Evolutionary conservation across 2,797 vertebrate genomes (phyloP).

Genomic region (Hafferia zeledoni): DNA sequence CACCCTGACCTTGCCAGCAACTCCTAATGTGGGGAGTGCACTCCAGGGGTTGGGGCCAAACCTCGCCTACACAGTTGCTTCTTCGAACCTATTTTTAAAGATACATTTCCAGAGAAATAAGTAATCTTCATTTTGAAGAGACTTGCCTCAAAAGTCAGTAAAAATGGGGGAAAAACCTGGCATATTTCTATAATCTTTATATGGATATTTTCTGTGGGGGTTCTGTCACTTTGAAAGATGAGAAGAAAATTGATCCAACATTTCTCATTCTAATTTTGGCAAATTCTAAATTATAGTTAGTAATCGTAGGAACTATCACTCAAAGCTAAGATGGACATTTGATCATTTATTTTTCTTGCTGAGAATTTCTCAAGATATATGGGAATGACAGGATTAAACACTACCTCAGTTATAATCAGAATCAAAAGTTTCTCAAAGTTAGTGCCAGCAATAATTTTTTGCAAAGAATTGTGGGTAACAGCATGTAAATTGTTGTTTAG

Average conservation of each 20-base stretch:
- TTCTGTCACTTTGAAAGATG: constrained; percentile 8
- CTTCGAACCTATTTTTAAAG: neutral
- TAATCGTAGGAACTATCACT: neutral
- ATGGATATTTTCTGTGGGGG: neutral
- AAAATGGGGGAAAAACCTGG: rapidly evolving
- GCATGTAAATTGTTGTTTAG: neutral
- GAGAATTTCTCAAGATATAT: neutral
- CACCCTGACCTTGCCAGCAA: too few species aligned
- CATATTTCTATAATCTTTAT: neutral
- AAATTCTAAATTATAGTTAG: constrained; percentile 30
- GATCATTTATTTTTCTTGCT: neutral
- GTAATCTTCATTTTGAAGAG: neutral
- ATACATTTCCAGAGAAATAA: neutral
- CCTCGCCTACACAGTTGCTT: neutral
- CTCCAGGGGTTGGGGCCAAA: too few species aligned
- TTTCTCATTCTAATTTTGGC: constrained; percentile 33
- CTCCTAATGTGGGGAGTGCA: too few species aligned
- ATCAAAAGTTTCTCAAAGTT: neutral
- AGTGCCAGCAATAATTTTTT: neutral
- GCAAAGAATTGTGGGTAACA: neutral
- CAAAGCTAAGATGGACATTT: neutral
- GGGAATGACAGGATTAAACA: neutral
- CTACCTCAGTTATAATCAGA: neutral
- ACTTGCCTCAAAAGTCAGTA: neutral
- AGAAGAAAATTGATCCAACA: constrained; percentile 31